These are phyloP conservation scores for Syngnathus floridae DNA, from an alignment of 2,113 vertebrate genomes.

Conservation along the genomic window DNA sequence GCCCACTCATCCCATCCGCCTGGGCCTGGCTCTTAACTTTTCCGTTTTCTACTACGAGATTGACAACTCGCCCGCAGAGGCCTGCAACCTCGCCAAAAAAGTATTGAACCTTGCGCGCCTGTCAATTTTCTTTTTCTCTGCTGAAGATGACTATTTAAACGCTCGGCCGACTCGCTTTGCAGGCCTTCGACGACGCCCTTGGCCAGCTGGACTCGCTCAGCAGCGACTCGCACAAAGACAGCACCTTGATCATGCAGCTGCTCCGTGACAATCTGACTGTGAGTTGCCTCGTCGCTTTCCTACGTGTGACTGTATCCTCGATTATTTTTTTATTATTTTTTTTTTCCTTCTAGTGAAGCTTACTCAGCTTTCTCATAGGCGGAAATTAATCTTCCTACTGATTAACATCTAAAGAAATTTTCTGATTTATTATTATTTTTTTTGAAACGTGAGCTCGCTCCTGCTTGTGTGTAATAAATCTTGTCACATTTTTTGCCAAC, in stretches of 20 bases:
- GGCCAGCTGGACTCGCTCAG: slow-evolving; percentile 84
- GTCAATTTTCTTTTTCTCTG: background rate
- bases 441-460: background rate
- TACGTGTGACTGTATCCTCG: too few species aligned
- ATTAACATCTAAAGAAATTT: too few species aligned
- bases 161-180: slow-evolving; percentile 12
- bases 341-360: too few species aligned
- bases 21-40: slow-evolving; percentile 96
- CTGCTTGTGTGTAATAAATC: background rate
- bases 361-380: too few species aligned
- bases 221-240: slow-evolving; percentile 95
- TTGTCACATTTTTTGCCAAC: background rate
- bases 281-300: slow-evolving; percentile 24
- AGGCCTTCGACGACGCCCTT: slow-evolving; percentile 96
- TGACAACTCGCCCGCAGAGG: slow-evolving; percentile 83
- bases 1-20: slow-evolving; percentile 91
- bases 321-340: too few species aligned
- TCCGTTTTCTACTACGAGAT: slow-evolving; percentile 97
- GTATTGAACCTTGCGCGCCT: slow-evolving; percentile 58
- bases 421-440: too few species aligned
- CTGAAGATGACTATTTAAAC: background rate
- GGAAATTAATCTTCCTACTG: too few species aligned
- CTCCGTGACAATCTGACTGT: slow-evolving; percentile 95
- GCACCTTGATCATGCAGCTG: slow-evolving; percentile 98
- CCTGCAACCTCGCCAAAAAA: slow-evolving; percentile 86